Conservation (phyloP, 2,797 vertebrate genomes). For the Rhadinocentrus ornatus region DNA sequence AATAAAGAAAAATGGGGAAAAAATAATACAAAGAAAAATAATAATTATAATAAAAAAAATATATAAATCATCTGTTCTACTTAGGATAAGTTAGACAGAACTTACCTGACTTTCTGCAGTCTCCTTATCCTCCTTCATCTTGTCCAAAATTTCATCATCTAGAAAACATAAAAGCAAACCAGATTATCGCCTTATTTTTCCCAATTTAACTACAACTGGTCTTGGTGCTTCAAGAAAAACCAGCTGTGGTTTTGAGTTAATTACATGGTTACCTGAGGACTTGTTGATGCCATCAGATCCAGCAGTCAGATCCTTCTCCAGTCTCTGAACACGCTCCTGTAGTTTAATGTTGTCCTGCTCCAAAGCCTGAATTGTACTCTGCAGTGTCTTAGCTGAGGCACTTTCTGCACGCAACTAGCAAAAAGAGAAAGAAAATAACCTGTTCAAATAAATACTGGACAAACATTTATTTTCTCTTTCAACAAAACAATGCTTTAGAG, state of each 20-base stretch:
- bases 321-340: constrained; percentile 87
- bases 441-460: not conserved
- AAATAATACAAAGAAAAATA: too few species aligned
- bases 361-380: constrained; percentile 86
- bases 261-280: constrained; percentile 81
- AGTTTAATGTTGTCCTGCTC: constrained; percentile 90
- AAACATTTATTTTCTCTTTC: not conserved
- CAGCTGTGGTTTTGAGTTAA: not conserved
- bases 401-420: constrained; percentile 89
- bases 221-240: not conserved
- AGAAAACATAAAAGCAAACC: constrained; percentile 22
- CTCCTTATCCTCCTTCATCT: constrained; percentile 86
- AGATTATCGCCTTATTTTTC: not conserved
- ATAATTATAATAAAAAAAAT: not conserved
- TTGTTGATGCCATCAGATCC: constrained; percentile 71
- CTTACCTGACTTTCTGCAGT: constrained; percentile 90
- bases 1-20: constrained; percentile 2
- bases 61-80: not conserved
- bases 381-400: constrained; percentile 85
- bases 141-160: constrained; percentile 85
- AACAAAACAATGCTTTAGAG: not conserved
- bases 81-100: not conserved
- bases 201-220: too few species aligned
- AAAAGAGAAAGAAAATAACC: constrained; percentile 29
- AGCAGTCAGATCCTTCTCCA: constrained; percentile 87